Conservation (phyloP, 2,888 invertebrate species). For the Balanococcus diminutus region DNA sequence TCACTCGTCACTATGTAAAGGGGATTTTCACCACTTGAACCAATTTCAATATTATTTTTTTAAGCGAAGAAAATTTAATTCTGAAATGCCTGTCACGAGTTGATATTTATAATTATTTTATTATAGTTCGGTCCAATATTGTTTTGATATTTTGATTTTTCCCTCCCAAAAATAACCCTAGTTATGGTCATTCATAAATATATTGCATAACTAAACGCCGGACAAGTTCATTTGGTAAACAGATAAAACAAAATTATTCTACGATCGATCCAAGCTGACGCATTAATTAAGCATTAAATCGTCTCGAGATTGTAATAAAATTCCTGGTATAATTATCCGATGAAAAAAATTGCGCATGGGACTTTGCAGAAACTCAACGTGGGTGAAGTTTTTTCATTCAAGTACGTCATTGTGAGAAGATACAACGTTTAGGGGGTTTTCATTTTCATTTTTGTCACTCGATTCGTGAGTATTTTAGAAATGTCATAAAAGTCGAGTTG, state of each 20-base stretch:
- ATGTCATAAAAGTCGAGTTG: background rate
- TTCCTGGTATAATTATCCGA: background rate
- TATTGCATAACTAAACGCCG: background rate
- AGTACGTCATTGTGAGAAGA: background rate
- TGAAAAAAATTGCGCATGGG: background rate
- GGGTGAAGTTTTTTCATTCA: background rate
- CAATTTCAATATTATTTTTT: too few relatives aligned
- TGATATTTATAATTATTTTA: background rate
- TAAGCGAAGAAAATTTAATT: background rate
- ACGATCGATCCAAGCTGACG: background rate
- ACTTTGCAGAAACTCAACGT: conserved; percentile 11
- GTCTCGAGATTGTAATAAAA: background rate
- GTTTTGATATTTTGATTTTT: background rate
- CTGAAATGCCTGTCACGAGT: background rate
- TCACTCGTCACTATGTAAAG: background rate
- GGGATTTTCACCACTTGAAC: background rate
- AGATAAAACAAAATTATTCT: background rate
- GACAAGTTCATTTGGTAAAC: background rate
- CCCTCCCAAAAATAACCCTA: background rate
- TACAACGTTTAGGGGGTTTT: background rate
- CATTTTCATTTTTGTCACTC: background rate
- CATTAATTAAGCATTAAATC: background rate
- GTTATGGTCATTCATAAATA: background rate
- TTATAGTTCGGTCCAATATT: background rate
- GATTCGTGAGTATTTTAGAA: background rate